Percentiles rank a stretch among this genome's conserved stretches.
Evolutionary conservation across 92 coral and sea anemone species (phyloP).

Genomic region (Siderastrea radians): DNA sequence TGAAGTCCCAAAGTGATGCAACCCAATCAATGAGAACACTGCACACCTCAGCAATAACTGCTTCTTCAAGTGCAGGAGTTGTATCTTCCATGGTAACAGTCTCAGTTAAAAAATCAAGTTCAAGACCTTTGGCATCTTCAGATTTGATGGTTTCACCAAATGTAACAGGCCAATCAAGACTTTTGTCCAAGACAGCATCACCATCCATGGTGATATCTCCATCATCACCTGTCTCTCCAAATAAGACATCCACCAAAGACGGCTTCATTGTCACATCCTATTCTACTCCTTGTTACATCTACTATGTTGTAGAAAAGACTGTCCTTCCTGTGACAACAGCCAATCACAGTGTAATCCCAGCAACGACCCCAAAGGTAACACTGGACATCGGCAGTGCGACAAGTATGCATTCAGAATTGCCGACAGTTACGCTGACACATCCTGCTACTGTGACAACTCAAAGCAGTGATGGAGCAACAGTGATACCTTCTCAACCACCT

Average conservation of each 20-base stretch:
- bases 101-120: background rate
- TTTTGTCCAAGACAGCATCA: background rate
- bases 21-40: background rate
- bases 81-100: background rate
- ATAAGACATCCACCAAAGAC: conserved; percentile 22
- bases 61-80: background rate
- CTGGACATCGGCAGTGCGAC: conserved; percentile 52
- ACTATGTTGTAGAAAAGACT: conserved; percentile 78
- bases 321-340: conserved; percentile 69
- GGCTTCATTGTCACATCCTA: conserved; percentile 69
- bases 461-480: background rate
- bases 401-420: conserved; percentile 3
- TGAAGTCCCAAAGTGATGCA: background rate
- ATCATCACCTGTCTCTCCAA: conserved; percentile 10
- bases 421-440: conserved; percentile 57
- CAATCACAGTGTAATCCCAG: conserved; percentile 43
- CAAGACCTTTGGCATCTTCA: background rate
- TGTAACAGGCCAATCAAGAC: conserved; percentile 13
- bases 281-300: conserved; percentile 81
- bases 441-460: conserved; percentile 37
- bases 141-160: background rate
- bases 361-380: conserved; percentile 55
- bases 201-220: background rate
- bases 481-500: background rate
- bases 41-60: background rate